Percentiles rank a stretch among this genome's conserved stretches.
Conservation (phyloP, 2,113 vertebrate genomes). For the Illadopsis cleaveri region DNA sequence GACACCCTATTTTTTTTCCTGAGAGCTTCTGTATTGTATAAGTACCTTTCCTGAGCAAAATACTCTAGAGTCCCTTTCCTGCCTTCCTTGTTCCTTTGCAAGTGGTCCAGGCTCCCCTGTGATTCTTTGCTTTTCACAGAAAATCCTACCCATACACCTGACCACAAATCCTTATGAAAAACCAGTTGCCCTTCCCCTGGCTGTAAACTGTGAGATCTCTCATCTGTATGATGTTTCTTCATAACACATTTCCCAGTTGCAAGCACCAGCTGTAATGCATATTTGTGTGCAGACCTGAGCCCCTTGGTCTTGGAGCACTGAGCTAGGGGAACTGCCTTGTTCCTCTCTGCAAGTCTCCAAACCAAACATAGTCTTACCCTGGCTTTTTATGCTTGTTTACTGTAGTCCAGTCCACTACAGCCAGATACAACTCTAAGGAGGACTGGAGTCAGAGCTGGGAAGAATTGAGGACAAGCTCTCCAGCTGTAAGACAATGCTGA, state of each 20-base stretch:
- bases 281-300: not conserved
- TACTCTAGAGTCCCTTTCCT: not conserved
- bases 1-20: not conserved
- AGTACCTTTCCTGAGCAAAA: not conserved
- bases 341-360: not conserved
- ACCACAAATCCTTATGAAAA: not conserved
- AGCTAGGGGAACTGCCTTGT: not conserved
- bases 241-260: not conserved
- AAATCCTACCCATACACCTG: not conserved
- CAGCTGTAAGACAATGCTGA: not conserved
- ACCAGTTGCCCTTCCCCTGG: not conserved
- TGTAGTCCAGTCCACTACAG: rapidly evolving
- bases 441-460: not conserved
- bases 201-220: not conserved
- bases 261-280: not conserved
- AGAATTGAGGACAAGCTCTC: not conserved
- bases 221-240: not conserved
- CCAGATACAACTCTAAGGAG: not conserved
- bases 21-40: not conserved
- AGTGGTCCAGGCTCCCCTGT: not conserved
- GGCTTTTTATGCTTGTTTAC: not conserved
- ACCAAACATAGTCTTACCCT: not conserved
- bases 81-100: not conserved
- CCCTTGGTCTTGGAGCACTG: not conserved
- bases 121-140: not conserved